phyloP scores from a whole-genome alignment of 2,113 vertebrate genomes.

The Oreotragus oreotragus region DNA sequence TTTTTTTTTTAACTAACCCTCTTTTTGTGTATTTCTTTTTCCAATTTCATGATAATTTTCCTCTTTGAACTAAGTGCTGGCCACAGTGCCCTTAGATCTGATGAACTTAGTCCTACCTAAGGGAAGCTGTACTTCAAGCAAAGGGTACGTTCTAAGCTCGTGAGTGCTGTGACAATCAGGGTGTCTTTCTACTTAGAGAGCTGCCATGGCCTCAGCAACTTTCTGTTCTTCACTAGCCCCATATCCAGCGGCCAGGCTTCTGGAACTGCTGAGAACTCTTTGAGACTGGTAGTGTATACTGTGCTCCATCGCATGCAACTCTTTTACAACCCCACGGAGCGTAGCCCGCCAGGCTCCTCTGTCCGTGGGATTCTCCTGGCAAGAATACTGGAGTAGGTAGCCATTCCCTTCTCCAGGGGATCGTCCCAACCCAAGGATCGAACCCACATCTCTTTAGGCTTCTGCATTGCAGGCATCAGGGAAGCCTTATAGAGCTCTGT shows the following conservation, averaged over 20 bases:
- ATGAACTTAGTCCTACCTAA: background rate
- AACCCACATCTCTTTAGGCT: background rate
- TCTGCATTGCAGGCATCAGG: background rate
- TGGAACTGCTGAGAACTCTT: background rate
- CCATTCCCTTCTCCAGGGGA: background rate
- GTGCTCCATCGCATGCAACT: background rate
- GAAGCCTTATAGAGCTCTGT: background rate
- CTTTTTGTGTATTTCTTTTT: background rate
- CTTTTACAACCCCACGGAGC: background rate
- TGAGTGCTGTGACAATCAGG: fast-evolving
- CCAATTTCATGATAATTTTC: background rate
- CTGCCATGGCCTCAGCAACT: background rate
- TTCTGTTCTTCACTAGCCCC: background rate
- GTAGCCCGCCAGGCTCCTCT: background rate
- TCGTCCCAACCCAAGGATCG: background rate
- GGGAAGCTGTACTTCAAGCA: background rate
- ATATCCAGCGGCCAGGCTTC: background rate
- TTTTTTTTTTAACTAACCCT: background rate
- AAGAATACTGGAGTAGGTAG: background rate
- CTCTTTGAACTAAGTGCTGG: background rate
- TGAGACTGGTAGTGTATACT: background rate
- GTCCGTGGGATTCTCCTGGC: background rate
- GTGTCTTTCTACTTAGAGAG: background rate
- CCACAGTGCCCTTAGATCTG: background rate
- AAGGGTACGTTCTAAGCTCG: fast-evolving